A percentile compares a stretch with the other conserved stretches of the same genome.
Conservation (phyloP, 2,113 vertebrate species). For the Anhinga anhinga region DNA sequence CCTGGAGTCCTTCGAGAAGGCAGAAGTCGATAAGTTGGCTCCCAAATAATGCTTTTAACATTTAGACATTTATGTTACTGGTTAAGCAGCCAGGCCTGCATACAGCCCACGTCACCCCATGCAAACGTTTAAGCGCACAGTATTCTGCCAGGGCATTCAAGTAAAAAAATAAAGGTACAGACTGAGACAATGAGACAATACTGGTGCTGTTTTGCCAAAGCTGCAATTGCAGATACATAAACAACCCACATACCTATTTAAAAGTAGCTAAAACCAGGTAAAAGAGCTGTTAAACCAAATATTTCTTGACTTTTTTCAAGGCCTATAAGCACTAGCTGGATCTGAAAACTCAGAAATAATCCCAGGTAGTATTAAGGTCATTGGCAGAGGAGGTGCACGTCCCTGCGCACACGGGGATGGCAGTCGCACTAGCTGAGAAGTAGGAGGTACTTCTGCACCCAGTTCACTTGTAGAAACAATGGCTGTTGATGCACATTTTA, state of each 20-base stretch:
- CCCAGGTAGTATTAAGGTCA: neutral
- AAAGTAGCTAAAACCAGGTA: neutral
- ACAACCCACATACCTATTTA: neutral
- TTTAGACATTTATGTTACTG: neutral
- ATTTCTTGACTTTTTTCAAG: neutral
- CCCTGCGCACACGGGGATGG: neutral
- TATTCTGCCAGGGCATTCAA: neutral
- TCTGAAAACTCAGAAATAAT: neutral
- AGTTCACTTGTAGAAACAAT: neutral
- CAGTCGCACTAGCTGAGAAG: neutral
- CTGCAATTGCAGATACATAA: neutral
- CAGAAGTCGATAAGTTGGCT: neutral
- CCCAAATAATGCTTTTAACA: neutral
- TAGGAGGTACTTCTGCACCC: neutral
- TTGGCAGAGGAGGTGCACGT: neutral
- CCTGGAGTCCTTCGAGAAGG: neutral
- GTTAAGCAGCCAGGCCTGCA: neutral
- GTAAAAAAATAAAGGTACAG: neutral
- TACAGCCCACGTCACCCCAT: neutral
- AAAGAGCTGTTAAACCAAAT: neutral
- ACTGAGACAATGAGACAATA: neutral
- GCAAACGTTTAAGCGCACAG: neutral
- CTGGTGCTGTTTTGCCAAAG: neutral
- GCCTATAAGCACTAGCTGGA: neutral
- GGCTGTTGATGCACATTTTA: neutral